Conservation (phyloP, 2,888 invertebrate genomes). For the Glomeris marginata region DNA sequence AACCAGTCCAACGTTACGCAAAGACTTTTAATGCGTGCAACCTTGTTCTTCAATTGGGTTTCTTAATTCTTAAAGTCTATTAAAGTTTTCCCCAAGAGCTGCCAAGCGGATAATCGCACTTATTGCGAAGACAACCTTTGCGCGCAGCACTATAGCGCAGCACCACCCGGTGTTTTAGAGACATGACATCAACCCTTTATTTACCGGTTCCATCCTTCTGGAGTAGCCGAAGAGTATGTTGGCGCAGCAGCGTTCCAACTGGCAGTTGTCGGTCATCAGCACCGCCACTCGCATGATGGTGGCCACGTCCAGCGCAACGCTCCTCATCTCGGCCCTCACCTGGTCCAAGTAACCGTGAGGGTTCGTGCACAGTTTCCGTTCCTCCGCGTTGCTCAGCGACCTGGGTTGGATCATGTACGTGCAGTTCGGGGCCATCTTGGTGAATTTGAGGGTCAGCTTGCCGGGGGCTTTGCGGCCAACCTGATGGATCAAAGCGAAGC, state of each 20-base stretch:
- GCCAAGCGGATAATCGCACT: too few species aligned
- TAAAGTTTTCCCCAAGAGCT: too few species aligned
- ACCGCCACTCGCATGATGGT: slow-evolving; percentile 1
- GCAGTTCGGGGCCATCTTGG: slow-evolving; percentile 7
- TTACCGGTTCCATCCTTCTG: too few species aligned
- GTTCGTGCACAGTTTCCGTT: slow-evolving; percentile 2
- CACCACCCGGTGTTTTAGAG: too few species aligned
- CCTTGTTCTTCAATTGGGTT: too few species aligned
- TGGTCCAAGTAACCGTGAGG: slow-evolving; percentile 6
- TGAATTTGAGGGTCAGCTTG: slow-evolving; percentile 11
- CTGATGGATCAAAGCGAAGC: too few species aligned
- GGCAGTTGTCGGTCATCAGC: slow-evolving; percentile 12
- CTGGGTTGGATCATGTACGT: slow-evolving; percentile 10
- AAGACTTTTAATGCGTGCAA: too few species aligned
- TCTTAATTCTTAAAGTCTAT: too few species aligned
- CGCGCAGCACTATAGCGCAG: too few species aligned
- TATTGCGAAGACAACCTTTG: too few species aligned
- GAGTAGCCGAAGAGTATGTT: slow-evolving; percentile 4
- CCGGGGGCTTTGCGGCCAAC: slow-evolving; percentile 12
- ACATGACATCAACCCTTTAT: too few species aligned
- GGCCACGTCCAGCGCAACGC: not conserved
- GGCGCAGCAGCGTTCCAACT: slow-evolving; percentile 8
- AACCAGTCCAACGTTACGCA: too few species aligned
- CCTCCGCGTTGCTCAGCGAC: slow-evolving; percentile 7
- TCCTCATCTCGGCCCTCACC: slow-evolving; percentile 4